phyloP scores from a whole-genome alignment of 2,113 vertebrate genomes.

The Equus quagga region DNA sequence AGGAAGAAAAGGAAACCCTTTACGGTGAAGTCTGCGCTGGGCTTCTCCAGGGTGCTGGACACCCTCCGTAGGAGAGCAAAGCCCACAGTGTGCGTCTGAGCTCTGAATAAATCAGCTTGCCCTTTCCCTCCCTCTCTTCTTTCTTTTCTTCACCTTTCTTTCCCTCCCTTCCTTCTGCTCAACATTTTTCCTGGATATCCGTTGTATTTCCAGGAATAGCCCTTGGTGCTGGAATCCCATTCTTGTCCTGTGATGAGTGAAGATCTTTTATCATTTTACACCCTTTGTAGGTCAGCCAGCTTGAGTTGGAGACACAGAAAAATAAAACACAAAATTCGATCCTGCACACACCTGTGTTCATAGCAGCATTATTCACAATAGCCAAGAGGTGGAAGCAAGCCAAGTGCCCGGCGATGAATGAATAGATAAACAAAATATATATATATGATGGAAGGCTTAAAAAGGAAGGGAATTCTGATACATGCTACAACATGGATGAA shows the following conservation, averaged over 20 bases:
- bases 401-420: background rate
- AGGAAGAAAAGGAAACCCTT: background rate
- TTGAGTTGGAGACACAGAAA: conserved; percentile 71
- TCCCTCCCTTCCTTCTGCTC: background rate
- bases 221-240: background rate
- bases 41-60: background rate
- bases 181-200: background rate
- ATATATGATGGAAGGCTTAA: background rate
- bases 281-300: conserved; percentile 85
- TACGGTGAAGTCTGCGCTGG: background rate
- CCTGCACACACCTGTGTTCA: background rate
- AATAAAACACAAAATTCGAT: background rate
- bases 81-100: background rate
- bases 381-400: background rate
- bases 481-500: background rate
- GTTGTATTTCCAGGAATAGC: background rate
- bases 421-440: background rate
- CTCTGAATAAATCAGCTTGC: background rate
- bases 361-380: background rate
- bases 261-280: conserved; percentile 78
- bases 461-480: background rate
- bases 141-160: background rate
- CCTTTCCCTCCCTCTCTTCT: background rate
- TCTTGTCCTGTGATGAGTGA: background rate
- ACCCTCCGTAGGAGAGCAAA: background rate